These are phyloP conservation scores for Rhorus exstirpatorius DNA, from an alignment of 2,888 invertebrate species.

Conservation along the genomic window DNA sequence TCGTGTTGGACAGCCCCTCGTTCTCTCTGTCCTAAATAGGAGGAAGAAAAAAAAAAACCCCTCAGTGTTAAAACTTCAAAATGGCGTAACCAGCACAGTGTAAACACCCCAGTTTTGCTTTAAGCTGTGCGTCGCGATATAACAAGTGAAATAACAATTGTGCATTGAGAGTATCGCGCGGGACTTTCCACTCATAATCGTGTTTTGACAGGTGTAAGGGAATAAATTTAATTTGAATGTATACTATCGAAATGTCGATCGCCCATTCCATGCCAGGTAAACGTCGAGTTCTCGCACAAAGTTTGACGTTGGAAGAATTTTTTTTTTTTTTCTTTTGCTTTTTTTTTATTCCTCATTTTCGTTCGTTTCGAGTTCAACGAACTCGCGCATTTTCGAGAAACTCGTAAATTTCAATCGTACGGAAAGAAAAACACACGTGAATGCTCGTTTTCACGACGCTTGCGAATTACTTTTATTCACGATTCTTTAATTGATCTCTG, in stretches of 20 bases:
- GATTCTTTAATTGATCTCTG: not conserved
- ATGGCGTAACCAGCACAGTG: constrained; percentile 83
- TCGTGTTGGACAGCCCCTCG: constrained; percentile 28
- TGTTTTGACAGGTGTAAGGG: constrained; percentile 75
- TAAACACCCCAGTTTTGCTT: constrained; percentile 83
- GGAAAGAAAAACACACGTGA: not conserved
- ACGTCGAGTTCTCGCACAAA: constrained; percentile 64
- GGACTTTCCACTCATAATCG: constrained; percentile 64
- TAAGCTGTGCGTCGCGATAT: constrained; percentile 67
- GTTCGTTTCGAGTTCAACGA: constrained; percentile 39
- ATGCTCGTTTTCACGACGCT: not conserved
- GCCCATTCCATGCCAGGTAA: constrained; percentile 86
- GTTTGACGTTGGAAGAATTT: constrained; percentile 67
- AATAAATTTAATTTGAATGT: constrained; percentile 83
- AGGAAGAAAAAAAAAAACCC: constrained; percentile 75
- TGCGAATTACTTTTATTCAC: constrained; percentile 1
- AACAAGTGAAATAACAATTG: constrained; percentile 55
- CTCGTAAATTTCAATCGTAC: not conserved
- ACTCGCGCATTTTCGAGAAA: constrained; percentile 16
- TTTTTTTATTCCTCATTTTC: not conserved
- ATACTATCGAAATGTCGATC: constrained; percentile 85
- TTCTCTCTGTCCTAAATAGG: constrained; percentile 49
- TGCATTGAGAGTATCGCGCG: constrained; percentile 23
- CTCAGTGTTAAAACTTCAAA: constrained; percentile 81
- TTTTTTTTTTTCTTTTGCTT: constrained; percentile 41